Conservation (phyloP, 2,797 vertebrate genomes). For the Catharus ustulatus region DNA sequence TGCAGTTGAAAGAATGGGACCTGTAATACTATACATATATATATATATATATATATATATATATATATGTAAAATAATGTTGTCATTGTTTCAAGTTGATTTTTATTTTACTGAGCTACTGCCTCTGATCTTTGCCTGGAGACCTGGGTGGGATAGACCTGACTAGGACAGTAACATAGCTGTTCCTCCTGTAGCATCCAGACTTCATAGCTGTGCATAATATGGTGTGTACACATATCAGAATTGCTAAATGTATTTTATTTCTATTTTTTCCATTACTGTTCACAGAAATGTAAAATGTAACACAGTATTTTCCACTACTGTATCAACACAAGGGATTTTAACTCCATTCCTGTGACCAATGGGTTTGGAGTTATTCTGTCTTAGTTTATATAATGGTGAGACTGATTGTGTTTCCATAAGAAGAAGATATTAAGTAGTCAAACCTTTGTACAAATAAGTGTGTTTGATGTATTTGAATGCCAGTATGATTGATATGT, state of each 20-base stretch:
- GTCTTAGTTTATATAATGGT: neutral
- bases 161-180: neutral
- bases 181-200: neutral
- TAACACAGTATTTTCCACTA: neutral
- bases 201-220: neutral
- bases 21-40: neutral
- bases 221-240: neutral
- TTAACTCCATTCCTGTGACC: neutral
- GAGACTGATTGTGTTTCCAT: neutral
- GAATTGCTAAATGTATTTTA: neutral
- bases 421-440: neutral
- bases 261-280: neutral
- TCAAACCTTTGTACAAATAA: neutral
- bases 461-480: neutral
- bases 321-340: neutral
- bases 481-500: neutral
- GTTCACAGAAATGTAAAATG: neutral
- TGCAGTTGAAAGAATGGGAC: neutral
- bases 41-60: neutral
- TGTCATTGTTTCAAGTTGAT: constrained; percentile 22
- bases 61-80: neutral
- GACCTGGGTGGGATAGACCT: neutral
- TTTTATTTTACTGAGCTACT: neutral
- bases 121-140: neutral
- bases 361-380: neutral